A percentile compares a stretch with the other conserved stretches of the same genome.
Evolutionary conservation across 2,797 vertebrate genomes (phyloP).

Genomic region (Meda fulgida): DNA sequence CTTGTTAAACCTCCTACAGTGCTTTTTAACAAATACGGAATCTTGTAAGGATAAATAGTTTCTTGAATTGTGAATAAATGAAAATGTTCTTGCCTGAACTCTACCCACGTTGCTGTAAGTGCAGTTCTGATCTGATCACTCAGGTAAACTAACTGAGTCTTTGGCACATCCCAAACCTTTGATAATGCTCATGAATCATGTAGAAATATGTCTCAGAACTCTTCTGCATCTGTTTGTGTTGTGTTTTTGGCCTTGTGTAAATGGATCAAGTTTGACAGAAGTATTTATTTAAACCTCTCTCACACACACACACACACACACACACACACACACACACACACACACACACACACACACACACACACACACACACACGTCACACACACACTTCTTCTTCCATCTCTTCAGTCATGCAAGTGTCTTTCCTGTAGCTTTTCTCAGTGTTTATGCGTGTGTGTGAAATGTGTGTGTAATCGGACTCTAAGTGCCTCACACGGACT

Average conservation of each 20-base stretch:
- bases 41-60: background rate
- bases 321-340: too few relatives aligned
- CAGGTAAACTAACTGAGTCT: background rate
- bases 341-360: too few relatives aligned
- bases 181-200: background rate
- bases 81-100: background rate
- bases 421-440: slow-evolving; percentile 2
- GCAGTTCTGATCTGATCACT: background rate
- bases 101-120: background rate
- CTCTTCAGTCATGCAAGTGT: background rate
- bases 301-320: background rate
- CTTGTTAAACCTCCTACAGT: background rate
- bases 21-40: background rate
- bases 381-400: background rate
- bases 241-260: background rate
- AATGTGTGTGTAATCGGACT: slow-evolving; percentile 62
- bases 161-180: slow-evolving; percentile 3
- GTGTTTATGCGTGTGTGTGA: slow-evolving; percentile 26
- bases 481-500: slow-evolving; percentile 74
- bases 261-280: slow-evolving; percentile 12
- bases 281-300: slow-evolving; percentile 10
- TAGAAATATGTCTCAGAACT: background rate
- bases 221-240: background rate
- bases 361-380: too few relatives aligned
- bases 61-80: background rate